phyloP scores from a whole-genome alignment of 37 sponge, comb jelly and placozoan genomes.

The Geodia barretti region DNA sequence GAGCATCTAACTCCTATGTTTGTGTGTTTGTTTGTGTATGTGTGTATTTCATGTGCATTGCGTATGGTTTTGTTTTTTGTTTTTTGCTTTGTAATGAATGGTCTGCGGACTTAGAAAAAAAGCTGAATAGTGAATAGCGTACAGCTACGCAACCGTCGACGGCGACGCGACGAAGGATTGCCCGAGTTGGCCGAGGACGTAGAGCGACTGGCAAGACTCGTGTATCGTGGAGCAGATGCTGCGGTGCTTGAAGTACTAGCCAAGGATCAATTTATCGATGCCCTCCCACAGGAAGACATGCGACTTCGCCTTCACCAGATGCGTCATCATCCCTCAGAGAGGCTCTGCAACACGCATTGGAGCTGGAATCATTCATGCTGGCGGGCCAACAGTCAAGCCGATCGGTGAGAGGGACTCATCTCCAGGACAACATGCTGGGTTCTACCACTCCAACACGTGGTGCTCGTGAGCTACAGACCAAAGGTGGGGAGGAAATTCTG shows the following conservation, averaged over 20 bases:
- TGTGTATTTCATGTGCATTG: no score
- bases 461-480: no score
- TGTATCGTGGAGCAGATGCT: slow-evolving; percentile 11
- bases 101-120: no score
- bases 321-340: not conserved
- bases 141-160: not conserved
- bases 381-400: not conserved
- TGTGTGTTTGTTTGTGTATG: no score
- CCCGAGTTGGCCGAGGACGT: slow-evolving; percentile 23
- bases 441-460: no score
- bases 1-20: no score
- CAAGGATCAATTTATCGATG: slow-evolving; percentile 32
- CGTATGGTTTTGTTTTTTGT: no score
- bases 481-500: no score
- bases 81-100: no score
- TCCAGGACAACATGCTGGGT: no score
- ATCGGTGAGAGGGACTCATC: not conserved
- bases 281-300: slow-evolving; percentile 6
- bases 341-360: slow-evolving; percentile 6
- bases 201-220: slow-evolving; percentile 18
- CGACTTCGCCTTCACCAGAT: not conserved
- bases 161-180: slow-evolving; percentile 2
- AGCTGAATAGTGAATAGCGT: not conserved
- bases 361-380: slow-evolving; percentile 8
- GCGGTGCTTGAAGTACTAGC: slow-evolving; percentile 24